phyloP scores from a whole-genome alignment of 2,113 vertebrate species.

The Strigops habroptila region DNA sequence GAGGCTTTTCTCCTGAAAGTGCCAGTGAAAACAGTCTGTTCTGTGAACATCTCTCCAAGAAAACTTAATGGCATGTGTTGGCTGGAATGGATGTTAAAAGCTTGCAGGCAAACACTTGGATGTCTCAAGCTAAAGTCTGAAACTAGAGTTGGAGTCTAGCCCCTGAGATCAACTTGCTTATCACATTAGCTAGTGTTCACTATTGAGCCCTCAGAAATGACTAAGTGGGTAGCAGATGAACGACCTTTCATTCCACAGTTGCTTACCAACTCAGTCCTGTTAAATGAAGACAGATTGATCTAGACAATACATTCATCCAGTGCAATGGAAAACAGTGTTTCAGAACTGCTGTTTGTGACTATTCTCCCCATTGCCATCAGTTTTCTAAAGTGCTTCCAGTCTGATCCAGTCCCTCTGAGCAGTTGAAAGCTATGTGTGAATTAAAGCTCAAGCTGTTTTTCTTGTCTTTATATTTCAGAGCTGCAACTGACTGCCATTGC shows the following conservation, averaged over 20 bases:
- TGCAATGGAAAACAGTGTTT: neutral
- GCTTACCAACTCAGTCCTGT: neutral
- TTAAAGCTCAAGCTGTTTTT: neutral
- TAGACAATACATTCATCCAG: neutral
- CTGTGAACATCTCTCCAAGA: neutral
- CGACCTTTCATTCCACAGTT: neutral
- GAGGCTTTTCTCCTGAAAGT: neutral
- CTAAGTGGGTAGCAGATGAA: neutral
- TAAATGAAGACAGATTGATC: neutral
- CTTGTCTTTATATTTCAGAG: neutral
- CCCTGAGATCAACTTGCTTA: neutral
- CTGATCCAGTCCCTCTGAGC: neutral
- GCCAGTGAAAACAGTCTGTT: neutral
- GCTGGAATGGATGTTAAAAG: neutral
- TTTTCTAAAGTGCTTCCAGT: neutral
- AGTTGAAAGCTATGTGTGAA: neutral
- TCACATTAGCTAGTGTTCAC: accelerated
- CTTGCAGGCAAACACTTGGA: neutral
- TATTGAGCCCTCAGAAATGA: neutral
- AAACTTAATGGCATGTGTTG: neutral
- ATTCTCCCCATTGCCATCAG: neutral
- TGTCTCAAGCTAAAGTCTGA: neutral
- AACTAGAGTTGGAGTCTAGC: neutral
- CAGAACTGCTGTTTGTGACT: neutral
- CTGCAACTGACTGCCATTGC: neutral